These are phyloP conservation scores for Ormyrus nitidulus DNA, from an alignment of 2,888 invertebrate genomes.

Conservation along the genomic window DNA sequence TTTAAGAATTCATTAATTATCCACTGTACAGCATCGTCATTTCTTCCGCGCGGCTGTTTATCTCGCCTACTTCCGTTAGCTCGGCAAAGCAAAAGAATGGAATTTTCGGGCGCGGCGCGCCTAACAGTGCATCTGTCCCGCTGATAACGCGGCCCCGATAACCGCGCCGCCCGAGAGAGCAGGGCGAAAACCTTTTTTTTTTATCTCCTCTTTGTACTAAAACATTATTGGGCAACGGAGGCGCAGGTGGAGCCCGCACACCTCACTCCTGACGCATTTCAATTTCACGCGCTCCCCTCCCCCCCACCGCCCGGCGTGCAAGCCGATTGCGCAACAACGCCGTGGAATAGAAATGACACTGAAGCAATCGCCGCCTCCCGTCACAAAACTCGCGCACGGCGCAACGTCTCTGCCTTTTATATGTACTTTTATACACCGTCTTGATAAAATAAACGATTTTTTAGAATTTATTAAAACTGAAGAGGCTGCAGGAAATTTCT, in stretches of 20 bases:
- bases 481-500: slow-evolving; percentile 71
- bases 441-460: neutral
- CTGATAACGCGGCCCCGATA: slow-evolving; percentile 20
- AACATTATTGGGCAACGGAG: slow-evolving; percentile 39
- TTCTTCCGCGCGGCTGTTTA: too few relatives aligned
- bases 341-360: slow-evolving; percentile 50
- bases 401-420: slow-evolving; percentile 19
- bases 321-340: slow-evolving; percentile 11
- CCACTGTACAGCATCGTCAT: too few relatives aligned
- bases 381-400: neutral
- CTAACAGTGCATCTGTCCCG: neutral
- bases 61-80: too few relatives aligned
- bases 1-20: too few relatives aligned
- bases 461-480: neutral
- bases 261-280: neutral
- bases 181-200: slow-evolving; percentile 40
- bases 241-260: neutral
- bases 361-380: neutral
- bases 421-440: slow-evolving; percentile 28
- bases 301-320: neutral
- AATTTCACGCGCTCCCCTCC: neutral
- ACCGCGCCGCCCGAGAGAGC: slow-evolving; percentile 16
- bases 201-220: slow-evolving; percentile 44
- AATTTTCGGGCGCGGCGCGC: too few relatives aligned
- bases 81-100: too few relatives aligned